Conservation (phyloP, 2,888 invertebrate genomes). For the Nomada flava region DNA sequence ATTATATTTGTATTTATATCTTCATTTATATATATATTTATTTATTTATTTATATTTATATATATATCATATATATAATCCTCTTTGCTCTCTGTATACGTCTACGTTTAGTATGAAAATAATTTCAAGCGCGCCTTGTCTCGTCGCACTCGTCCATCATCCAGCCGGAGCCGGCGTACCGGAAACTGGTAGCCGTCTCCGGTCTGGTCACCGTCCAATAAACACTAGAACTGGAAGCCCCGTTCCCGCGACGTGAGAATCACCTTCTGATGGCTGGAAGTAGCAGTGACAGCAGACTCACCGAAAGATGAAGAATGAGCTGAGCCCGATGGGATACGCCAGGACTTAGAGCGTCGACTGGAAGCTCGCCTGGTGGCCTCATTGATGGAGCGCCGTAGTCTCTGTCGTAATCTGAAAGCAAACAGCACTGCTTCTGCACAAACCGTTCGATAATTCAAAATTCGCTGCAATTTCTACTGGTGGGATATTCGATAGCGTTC, state of each 20-base stretch:
- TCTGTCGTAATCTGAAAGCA: constrained; percentile 79
- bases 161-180: constrained; percentile 56
- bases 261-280: constrained; percentile 78
- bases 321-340: constrained; percentile 66
- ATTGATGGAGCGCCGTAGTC: constrained; percentile 77
- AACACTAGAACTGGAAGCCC: constrained; percentile 82
- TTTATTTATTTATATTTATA: constrained; percentile 58
- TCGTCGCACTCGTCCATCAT: constrained; percentile 67
- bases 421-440: constrained; percentile 39
- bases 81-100: constrained; percentile 69
- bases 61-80: constrained; percentile 55
- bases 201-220: constrained; percentile 72
- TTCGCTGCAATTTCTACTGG: neutral
- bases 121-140: constrained; percentile 76
- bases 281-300: constrained; percentile 74
- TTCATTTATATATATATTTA: constrained; percentile 55
- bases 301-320: constrained; percentile 73
- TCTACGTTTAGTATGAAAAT: constrained; percentile 81
- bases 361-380: constrained; percentile 75
- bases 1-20: constrained; percentile 58
- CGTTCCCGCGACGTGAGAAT: constrained; percentile 77
- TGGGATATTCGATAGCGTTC: too few relatives aligned
- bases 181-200: constrained; percentile 54
- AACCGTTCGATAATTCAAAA: neutral
- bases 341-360: constrained; percentile 69